These are phyloP conservation scores for Trichonephila clavipes DNA, from an alignment of 1,140 invertebrate genomes.

Conservation along the genomic window DNA sequence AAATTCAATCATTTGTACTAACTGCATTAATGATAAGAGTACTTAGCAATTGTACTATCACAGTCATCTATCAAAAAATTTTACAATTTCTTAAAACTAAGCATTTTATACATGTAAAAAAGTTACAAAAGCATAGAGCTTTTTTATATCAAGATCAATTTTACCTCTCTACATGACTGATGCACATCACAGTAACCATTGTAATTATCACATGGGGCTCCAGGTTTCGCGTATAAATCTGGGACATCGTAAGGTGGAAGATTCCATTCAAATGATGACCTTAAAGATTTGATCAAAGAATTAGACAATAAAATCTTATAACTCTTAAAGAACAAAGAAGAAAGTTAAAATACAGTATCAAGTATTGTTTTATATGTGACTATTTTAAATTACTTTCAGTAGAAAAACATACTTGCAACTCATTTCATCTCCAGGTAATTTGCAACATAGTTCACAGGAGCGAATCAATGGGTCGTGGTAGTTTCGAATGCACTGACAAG, in stretches of 20 bases:
- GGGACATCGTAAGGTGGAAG: conserved; percentile 92
- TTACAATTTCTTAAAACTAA: no score
- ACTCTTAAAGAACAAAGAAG: no score
- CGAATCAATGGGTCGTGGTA: conserved; percentile 89
- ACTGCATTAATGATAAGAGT: no score
- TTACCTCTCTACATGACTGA: conserved; percentile 97
- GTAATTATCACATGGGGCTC: conserved; percentile 96
- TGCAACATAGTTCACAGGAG: conserved; percentile 94
- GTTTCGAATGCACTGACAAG: conserved; percentile 92
- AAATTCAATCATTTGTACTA: no score
- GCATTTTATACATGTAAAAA: no score
- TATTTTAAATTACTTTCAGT: background rate
- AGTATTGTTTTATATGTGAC: background rate
- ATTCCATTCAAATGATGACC: conserved; percentile 95
- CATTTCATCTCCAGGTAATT: conserved; percentile 90
- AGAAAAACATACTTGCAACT: conserved; percentile 84
- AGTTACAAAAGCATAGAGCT: no score
- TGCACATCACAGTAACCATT: conserved; percentile 99
- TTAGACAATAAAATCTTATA: no score
- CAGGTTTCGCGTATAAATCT: conserved; percentile 91
- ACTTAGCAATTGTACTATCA: no score
- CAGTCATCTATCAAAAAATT: no score
- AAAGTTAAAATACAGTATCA: background rate
- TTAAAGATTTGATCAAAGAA: conserved; percentile 77
- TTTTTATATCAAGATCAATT: background rate